Evolutionary conservation across 2,888 invertebrate genomes (phyloP).

Genomic region (Drosophila niveifrons): DNA sequence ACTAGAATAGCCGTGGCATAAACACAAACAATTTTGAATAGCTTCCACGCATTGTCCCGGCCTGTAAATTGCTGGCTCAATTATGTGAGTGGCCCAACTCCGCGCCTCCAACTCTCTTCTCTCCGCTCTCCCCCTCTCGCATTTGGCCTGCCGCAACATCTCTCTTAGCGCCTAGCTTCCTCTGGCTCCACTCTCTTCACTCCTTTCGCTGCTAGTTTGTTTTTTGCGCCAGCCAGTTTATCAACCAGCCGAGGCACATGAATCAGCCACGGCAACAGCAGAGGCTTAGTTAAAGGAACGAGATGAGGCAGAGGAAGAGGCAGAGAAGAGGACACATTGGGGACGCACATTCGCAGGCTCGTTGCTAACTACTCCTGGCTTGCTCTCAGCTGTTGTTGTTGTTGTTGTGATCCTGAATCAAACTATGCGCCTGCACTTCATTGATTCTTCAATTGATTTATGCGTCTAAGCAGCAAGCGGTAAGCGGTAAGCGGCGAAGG

Average conservation of each 20-base stretch:
- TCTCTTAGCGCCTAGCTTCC: background rate
- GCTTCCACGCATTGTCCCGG: conserved; percentile 52
- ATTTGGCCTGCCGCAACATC: conserved; percentile 1
- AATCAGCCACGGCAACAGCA: conserved; percentile 43
- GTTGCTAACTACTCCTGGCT: conserved; percentile 6
- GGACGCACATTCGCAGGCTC: conserved; percentile 43
- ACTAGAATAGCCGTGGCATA: conserved; percentile 25
- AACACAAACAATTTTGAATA: conserved; percentile 61
- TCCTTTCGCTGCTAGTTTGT: background rate
- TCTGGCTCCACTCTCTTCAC: background rate
- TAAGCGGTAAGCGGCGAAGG: background rate
- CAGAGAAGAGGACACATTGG: conserved; percentile 16
- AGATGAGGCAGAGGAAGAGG: conserved; percentile 21
- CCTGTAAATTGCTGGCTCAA: conserved; percentile 68
- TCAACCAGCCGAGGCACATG: conserved; percentile 54
- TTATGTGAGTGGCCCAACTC: conserved; percentile 53
- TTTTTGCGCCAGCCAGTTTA: conserved; percentile 51
- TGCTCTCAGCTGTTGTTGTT: conserved; percentile 2
- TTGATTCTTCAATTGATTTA: conserved; percentile 72
- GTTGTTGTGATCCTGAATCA: conserved; percentile 5
- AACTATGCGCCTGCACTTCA: conserved; percentile 63
- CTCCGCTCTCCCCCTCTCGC: background rate
- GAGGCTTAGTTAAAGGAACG: too few species aligned
- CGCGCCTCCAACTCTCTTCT: background rate
- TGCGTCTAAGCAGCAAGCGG: conserved; percentile 55